Percentiles rank a stretch among this genome's conserved stretches.
Conservation (phyloP, 2,797 vertebrate species). For the Melopsittacus undulatus region DNA sequence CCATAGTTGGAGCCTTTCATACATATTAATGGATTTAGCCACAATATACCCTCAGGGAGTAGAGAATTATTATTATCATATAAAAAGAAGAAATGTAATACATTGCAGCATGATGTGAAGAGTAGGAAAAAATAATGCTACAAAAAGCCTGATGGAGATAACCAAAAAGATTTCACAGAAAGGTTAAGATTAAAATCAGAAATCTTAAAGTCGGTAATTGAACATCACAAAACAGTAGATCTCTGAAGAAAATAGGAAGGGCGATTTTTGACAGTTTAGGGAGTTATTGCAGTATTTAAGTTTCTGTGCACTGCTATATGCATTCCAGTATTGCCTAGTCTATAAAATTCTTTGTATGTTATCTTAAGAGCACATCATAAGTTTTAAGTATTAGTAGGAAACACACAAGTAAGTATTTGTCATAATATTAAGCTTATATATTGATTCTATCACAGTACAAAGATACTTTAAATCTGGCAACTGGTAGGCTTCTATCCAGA, state of each 20-base stretch:
- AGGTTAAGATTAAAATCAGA: background rate
- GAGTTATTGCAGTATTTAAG: background rate
- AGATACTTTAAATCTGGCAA: background rate
- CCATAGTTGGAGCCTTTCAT: background rate
- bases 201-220: background rate
- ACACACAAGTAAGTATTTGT: background rate
- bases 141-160: background rate
- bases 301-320: background rate
- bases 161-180: background rate
- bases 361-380: background rate
- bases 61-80: background rate
- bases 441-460: background rate
- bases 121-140: background rate
- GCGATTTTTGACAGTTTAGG: background rate
- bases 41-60: background rate
- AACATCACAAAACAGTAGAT: background rate
- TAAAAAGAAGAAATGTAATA: background rate
- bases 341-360: background rate
- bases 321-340: background rate
- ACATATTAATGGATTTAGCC: slow-evolving; percentile 1
- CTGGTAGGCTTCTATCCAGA: background rate
- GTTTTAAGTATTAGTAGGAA: background rate
- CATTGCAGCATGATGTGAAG: background rate
- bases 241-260: background rate
- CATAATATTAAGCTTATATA: background rate